phyloP scores from a whole-genome alignment of 2,113 vertebrate genomes.

The Helogale parvula region DNA sequence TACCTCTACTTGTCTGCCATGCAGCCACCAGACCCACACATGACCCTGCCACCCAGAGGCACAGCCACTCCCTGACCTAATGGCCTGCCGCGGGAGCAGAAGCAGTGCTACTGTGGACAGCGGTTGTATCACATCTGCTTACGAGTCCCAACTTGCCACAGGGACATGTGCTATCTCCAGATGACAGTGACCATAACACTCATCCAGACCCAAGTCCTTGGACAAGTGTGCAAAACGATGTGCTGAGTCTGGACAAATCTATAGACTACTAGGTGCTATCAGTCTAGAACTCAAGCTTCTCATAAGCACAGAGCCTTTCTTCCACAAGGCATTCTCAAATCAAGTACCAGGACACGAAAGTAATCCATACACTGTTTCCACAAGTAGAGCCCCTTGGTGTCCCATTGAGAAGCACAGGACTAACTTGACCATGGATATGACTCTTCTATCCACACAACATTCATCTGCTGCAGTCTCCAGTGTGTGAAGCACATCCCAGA shows the following conservation, averaged over 20 bases:
- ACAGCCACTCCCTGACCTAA: not conserved
- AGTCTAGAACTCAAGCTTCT: not conserved
- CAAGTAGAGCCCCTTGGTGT: not conserved
- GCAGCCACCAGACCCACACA: not conserved
- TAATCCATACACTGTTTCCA: not conserved
- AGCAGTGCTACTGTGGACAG: not conserved
- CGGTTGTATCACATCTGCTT: not conserved
- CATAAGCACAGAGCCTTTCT: not conserved
- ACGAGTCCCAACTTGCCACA: fast-evolving
- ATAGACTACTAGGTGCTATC: not conserved
- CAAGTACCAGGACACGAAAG: fast-evolving
- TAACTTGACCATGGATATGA: fast-evolving
- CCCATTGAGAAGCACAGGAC: too few species aligned
- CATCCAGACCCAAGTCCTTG: too few species aligned
- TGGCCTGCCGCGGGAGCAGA: not conserved
- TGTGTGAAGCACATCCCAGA: not conserved
- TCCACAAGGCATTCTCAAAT: not conserved
- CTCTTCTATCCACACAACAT: not conserved
- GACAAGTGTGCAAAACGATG: not conserved
- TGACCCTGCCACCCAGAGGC: not conserved
- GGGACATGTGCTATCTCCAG: not conserved
- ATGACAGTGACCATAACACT: fast-evolving
- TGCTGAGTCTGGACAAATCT: not conserved
- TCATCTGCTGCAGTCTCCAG: not conserved
- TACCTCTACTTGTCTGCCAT: not conserved